Base-by-base conservation (phyloP, 2,888 invertebrate species). In the Chrysina gloriosa region DNA sequence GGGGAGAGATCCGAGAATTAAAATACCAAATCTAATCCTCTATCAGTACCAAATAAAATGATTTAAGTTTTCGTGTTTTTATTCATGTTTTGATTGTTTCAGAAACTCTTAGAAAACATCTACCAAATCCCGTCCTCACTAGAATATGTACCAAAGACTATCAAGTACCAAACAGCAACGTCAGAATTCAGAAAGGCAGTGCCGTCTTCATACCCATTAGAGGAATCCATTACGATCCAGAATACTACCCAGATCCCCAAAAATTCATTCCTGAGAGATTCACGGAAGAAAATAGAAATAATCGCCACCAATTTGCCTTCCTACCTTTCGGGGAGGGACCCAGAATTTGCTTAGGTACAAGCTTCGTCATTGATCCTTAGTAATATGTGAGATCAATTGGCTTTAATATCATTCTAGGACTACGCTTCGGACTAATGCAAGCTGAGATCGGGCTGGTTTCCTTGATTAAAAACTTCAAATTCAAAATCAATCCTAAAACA, bases 191-290 rank as follows among this genome's bases (percentile, higher is more conserved):
- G 7, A 69, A 69, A 61, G 70, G 70, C 4, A 39, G 42, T 0
- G 29, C n/a, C 6, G 64, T 68, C 14, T 11, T 48, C 4, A 69
- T 82, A 31, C 77, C 81, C 1, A 72, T 77, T 16, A 70, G 73
- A 63, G 77, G 78, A 14, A 75, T 83, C 34, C 83, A 84, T 61
- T 75, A 77, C 21, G 81, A 82, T 68, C 77, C 79, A 1, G 73
- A 78, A 27, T 76, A 80, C 68, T 83, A 78, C 68, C 80, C 81
- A 1, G 75, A 83, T 63, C 83, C 84, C 0, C 73, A 78, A 47
- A 76, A 73, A 36, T 81, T 80, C 66, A 76, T 79, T 68, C 81
- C 81, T 2, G 78, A 79, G 6, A 72, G 81, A 67, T 81, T 81
- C 65, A 72, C 75, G 2, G 72, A 74, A 6, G 77, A 77, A 61